Base-by-base conservation (phyloP, 2,888 invertebrate genomes). In the Busseola fusca region DNA sequence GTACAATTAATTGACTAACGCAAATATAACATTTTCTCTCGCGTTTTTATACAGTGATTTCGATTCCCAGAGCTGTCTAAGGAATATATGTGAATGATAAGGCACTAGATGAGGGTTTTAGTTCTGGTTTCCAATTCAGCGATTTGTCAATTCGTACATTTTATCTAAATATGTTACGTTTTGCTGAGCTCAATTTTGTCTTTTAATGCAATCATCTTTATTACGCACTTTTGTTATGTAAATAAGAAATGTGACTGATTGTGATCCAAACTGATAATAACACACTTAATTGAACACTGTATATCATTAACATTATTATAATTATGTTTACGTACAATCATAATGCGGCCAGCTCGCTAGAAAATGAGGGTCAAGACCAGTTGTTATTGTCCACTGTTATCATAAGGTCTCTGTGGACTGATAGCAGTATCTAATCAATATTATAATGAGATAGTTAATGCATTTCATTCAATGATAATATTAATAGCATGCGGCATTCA, bases 301-400 rank as follows among this genome's bases (percentile, higher is more conserved):
- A 9, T 27, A 25, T 6, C n/a, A 59, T 34, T 30, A 40, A 18
- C 27, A 48, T 57, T 37, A 57, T n/a, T 16, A 57, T 64, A 57
- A 57, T 50, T 18, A 25, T 27, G n/a, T 71, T 54, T 40, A 21
- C 6, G 7, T 34, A 34, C 34, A 4, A 4, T 6, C 34, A 1
- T 50, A 57, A 34, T 27, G n/a, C 16, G 0, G 34, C 34, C 40
- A 40, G 6, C 56, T 37, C 45, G 12, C 18, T 10, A 14, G 14
- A 18, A 57, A 50, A 50, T 45, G 14, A 75, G 25, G 68, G 42
- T 66, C 67, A 73, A 52, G 37, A 66, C 12, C 25, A 18, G 48
- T 14, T 50, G 50, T 27, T n/a, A 50, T 37, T 58, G 37, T 58
- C 27, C 42, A 14, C 72, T 66, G 42, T 16, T 50, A 48, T 18